These are phyloP conservation scores for Nymphalis urticae DNA, from an alignment of 2,888 invertebrate species.

Conservation along the genomic window DNA sequence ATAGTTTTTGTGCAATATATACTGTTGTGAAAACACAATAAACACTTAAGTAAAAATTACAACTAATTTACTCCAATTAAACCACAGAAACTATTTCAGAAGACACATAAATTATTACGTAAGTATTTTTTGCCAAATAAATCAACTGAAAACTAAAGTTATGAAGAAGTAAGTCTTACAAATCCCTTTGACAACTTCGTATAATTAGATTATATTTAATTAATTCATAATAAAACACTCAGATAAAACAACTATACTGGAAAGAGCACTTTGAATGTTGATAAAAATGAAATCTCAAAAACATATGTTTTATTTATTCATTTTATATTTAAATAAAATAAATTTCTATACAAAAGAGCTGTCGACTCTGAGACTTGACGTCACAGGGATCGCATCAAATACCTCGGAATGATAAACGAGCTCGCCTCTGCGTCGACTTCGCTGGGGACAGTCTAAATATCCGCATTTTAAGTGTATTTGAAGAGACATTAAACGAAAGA, in stretches of 20 bases:
- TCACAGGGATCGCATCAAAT: not conserved
- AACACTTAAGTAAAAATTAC: no score
- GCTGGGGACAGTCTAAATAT: not conserved
- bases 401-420: constrained; percentile 10
- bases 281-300: not conserved
- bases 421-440: not conserved
- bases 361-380: not conserved
- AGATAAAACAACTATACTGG: not conserved
- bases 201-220: no score
- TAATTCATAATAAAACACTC: not conserved
- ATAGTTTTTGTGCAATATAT: no score
- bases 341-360: constrained; percentile 2
- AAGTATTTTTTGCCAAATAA: no score
- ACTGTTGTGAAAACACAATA: no score
- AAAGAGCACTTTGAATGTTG: not conserved
- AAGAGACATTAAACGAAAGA: not conserved
- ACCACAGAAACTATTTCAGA: no score
- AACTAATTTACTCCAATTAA: no score
- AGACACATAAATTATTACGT: no score
- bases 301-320: not conserved
- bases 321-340: constrained; percentile 2
- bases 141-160: no score
- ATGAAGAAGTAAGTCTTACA: no score
- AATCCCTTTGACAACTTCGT: no score
- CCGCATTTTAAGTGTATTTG: not conserved